These are phyloP conservation scores for Dicycla oo DNA, from an alignment of 2,888 invertebrate genomes.

Conservation along the genomic window DNA sequence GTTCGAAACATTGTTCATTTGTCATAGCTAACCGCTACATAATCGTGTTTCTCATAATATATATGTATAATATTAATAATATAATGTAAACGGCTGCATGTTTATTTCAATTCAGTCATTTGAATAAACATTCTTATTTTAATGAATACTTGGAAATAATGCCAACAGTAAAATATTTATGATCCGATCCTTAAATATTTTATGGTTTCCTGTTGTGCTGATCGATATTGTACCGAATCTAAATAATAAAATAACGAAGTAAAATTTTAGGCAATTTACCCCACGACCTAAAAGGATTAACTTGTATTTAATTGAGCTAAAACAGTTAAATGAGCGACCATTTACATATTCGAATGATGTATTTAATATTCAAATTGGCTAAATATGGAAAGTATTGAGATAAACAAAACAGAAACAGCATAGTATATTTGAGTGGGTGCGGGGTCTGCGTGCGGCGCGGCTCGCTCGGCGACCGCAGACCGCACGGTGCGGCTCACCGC, in stretches of 20 bases:
- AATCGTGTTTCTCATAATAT: conserved; percentile 20
- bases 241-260: conserved; percentile 14
- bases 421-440: conserved; percentile 71
- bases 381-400: conserved; percentile 57
- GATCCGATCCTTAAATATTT: conserved; percentile 47
- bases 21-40: conserved; percentile 47
- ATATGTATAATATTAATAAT: conserved; percentile 8
- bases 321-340: conserved; percentile 39
- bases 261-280: conserved; percentile 18
- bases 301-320: conserved; percentile 49
- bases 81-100: conserved; percentile 30
- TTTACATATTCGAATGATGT: conserved; percentile 23
- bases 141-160: conserved; percentile 59
- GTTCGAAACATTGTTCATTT: conserved; percentile 58
- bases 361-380: conserved; percentile 36
- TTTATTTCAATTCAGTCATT: conserved; percentile 49
- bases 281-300: conserved; percentile 36
- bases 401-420: conserved; percentile 74
- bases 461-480: conserved; percentile 75
- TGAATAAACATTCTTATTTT: conserved; percentile 53
- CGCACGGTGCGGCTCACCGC: conserved; percentile 69
- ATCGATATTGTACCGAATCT: conserved; percentile 30
- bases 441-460: conserved; percentile 73
- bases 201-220: conserved; percentile 51
- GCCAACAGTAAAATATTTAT: conserved; percentile 56